A percentile compares a stretch with the other conserved stretches of the same genome.
phyloP scores from a whole-genome alignment of 2,797 vertebrate genomes.

The Scarus forsteni region DNA sequence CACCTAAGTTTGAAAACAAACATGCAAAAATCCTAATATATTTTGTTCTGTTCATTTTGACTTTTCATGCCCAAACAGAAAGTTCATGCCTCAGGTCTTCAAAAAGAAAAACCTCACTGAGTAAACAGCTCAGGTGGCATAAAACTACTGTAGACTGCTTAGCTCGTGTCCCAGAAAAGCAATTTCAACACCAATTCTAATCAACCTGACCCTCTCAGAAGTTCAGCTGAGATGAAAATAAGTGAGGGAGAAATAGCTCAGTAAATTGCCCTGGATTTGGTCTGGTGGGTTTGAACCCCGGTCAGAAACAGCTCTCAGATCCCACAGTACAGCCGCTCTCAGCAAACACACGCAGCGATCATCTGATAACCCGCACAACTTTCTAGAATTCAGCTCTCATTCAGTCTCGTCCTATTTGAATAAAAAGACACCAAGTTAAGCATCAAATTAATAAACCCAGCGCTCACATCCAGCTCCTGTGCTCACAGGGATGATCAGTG shows the following conservation, averaged over 20 bases:
- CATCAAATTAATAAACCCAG: slow-evolving; percentile 31
- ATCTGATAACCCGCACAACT: slow-evolving; percentile 22
- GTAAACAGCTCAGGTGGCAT: slow-evolving; percentile 1
- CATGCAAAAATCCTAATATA: no score
- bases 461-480: slow-evolving; percentile 19
- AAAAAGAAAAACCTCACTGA: not conserved
- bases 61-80: slow-evolving; percentile 1
- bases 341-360: slow-evolving; percentile 17
- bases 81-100: not conserved
- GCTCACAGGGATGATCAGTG: slow-evolving; percentile 28
- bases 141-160: slow-evolving; percentile 21
- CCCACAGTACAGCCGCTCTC: not conserved
- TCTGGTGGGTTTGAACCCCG: slow-evolving; percentile 16
- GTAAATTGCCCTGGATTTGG: slow-evolving; percentile 27
- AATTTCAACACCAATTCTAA: slow-evolving; percentile 24
- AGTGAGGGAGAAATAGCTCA: slow-evolving; percentile 15
- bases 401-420: not conserved
- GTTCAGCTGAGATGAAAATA: slow-evolving; percentile 43
- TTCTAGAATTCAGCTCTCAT: slow-evolving; percentile 1
- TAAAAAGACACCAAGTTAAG: slow-evolving; percentile 5
- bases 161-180: slow-evolving; percentile 12
- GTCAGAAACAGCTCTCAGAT: slow-evolving; percentile 15
- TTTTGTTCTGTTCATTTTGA: not conserved
- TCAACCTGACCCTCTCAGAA: slow-evolving; percentile 31
- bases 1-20: no score